Percentiles rank a stretch among this genome's conserved stretches.
Evolutionary conservation across 2,113 vertebrate species (phyloP).

Genomic region (Egretta garzetta): DNA sequence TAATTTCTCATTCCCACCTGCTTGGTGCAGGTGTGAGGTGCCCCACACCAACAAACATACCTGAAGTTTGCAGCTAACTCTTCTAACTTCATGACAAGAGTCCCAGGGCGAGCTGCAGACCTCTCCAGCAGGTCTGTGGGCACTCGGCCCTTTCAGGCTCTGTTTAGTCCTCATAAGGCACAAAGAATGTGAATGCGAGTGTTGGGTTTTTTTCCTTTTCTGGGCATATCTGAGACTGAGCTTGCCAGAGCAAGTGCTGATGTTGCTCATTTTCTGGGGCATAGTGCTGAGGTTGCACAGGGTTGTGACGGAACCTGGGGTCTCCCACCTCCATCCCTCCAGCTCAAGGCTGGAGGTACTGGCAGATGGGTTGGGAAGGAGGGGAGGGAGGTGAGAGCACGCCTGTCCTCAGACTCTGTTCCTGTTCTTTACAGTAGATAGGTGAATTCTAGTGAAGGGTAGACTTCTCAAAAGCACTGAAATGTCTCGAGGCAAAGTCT

Average conservation of each 20-base stretch:
- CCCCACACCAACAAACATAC: background rate
- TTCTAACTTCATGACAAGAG: background rate
- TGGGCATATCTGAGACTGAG: conserved; percentile 55
- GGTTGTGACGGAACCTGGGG: background rate
- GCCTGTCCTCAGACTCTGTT: background rate
- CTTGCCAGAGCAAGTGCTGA: conserved; percentile 66
- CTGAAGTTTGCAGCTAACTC: background rate
- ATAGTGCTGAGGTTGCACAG: conserved; percentile 23
- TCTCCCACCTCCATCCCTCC: background rate
- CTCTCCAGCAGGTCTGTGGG: background rate
- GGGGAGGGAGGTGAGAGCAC: background rate
- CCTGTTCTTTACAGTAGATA: background rate
- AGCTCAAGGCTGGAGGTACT: background rate
- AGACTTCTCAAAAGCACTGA: background rate
- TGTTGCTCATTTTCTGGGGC: conserved; percentile 20
- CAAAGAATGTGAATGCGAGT: background rate
- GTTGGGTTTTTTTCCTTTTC: conserved; percentile 23
- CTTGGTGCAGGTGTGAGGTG: background rate
- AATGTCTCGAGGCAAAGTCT: background rate
- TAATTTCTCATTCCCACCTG: background rate
- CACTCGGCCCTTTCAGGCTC: background rate
- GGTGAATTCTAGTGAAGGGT: background rate
- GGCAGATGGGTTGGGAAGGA: background rate
- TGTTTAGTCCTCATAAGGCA: conserved; percentile 36
- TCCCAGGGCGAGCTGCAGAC: background rate